phyloP scores from a whole-genome alignment of 2,113 vertebrate species.

The Hypocryptadius cinnamomeus region DNA sequence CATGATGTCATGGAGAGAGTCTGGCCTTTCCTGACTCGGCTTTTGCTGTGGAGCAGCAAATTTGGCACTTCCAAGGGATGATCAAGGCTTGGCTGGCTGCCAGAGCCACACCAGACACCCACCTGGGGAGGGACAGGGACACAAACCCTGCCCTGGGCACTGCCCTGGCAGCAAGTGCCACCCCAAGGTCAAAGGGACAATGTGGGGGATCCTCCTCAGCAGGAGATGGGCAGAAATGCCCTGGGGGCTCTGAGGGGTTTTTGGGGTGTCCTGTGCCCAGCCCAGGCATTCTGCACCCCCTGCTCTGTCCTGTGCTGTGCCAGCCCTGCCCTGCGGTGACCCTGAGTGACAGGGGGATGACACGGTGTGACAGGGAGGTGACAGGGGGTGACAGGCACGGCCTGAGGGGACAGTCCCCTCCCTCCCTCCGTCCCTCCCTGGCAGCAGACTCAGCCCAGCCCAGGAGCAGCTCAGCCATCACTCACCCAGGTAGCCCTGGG shows the following conservation, averaged over 20 bases:
- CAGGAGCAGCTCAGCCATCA: too few species aligned
- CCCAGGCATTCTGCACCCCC: not conserved
- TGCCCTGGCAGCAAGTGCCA: not conserved
- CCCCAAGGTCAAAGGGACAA: accelerated
- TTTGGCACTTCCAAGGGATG: not conserved
- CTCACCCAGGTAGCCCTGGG: constrained; percentile 78
- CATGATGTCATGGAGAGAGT: not conserved
- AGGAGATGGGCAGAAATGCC: accelerated
- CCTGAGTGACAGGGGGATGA: not conserved
- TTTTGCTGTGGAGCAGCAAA: not conserved
- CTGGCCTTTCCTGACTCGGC: not conserved
- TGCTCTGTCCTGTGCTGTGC: not conserved
- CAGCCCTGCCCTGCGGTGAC: not conserved
- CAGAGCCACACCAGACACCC: not conserved
- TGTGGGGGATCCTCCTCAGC: not conserved
- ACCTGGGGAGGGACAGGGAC: not conserved
- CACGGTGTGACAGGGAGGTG: not conserved
- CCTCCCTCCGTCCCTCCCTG: not conserved
- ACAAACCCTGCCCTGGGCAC: accelerated
- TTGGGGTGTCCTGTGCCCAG: not conserved
- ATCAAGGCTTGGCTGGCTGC: not conserved
- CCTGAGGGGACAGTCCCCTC: not conserved
- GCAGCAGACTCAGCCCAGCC: accelerated
- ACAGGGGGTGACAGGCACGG: not conserved
- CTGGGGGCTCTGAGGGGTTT: accelerated